Conservation (phyloP, 1,140 invertebrate species). For the Drusus annulatus region DNA sequence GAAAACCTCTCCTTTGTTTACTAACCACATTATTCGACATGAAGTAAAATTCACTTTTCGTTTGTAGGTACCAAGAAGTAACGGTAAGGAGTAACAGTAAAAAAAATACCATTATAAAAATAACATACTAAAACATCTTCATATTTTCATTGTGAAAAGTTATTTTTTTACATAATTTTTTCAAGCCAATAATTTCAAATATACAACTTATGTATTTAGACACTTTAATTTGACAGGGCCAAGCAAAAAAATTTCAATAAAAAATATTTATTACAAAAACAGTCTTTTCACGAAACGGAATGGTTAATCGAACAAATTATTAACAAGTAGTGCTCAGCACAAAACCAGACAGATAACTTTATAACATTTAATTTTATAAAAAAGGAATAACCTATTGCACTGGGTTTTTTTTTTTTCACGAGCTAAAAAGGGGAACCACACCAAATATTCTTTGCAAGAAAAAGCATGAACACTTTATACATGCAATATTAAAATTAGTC, state of each 20-base stretch:
- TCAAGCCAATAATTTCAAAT: not conserved
- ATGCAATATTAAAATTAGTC: too few relatives aligned
- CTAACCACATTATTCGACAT: not conserved
- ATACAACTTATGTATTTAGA: too few relatives aligned
- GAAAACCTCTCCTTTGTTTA: not conserved
- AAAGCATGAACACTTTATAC: too few relatives aligned
- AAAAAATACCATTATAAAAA: not conserved
- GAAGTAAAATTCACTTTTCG: not conserved
- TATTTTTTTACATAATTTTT: not conserved
- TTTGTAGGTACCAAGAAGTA: not conserved
- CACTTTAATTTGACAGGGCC: too few relatives aligned
- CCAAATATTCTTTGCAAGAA: not conserved
- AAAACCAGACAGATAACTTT: not conserved
- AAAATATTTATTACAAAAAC: slow-evolving; percentile 3
- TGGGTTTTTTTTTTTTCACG: not conserved
- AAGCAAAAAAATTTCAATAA: not conserved
- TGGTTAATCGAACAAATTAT: slow-evolving; percentile 7
- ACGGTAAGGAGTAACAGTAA: too few relatives aligned
- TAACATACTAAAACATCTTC: not conserved
- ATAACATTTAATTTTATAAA: not conserved
- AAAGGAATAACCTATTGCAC: not conserved
- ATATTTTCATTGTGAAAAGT: not conserved
- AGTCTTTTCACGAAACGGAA: slow-evolving; percentile 7
- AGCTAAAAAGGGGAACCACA: not conserved
- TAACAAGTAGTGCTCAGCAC: not conserved